phyloP scores from a whole-genome alignment of 2,888 invertebrate species.

The Apodemia hepburni region DNA sequence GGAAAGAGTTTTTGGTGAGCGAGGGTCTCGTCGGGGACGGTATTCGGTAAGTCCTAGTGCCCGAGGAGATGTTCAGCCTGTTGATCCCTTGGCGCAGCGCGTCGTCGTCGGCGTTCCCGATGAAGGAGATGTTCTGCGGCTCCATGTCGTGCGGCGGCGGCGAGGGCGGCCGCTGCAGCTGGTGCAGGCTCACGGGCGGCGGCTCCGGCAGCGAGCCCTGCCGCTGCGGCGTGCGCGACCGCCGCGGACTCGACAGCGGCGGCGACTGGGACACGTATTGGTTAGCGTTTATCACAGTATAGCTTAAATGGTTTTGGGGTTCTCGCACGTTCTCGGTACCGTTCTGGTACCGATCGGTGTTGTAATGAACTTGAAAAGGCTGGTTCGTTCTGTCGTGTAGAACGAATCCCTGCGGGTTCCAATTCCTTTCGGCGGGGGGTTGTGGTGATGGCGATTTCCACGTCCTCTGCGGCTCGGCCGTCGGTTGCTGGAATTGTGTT shows the following conservation, averaged over 20 bases:
- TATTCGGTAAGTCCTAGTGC: slow-evolving; percentile 93
- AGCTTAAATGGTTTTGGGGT: slow-evolving; percentile 76
- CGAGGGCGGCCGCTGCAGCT: slow-evolving; percentile 80
- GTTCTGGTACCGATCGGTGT: slow-evolving; percentile 81
- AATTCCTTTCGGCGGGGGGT: slow-evolving; percentile 53
- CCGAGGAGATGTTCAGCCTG: slow-evolving; percentile 91
- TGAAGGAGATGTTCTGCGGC: slow-evolving; percentile 95
- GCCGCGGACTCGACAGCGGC: slow-evolving; percentile 82
- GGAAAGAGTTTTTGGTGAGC: slow-evolving; percentile 86
- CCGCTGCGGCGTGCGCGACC: slow-evolving; percentile 77
- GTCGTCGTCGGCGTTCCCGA: slow-evolving; percentile 84
- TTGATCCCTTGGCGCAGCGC: slow-evolving; percentile 84
- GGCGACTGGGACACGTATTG: slow-evolving; percentile 78
- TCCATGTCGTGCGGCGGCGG: slow-evolving; percentile 93
- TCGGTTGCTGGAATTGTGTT: slow-evolving; percentile 38
- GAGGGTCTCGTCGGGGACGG: slow-evolving; percentile 92
- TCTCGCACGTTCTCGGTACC: slow-evolving; percentile 80
- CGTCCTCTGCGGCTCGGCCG: slow-evolving; percentile 54
- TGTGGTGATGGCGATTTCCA: slow-evolving; percentile 60
- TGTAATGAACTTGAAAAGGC: slow-evolving; percentile 61
- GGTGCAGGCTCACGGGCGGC: slow-evolving; percentile 74
- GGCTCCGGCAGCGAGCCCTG: slow-evolving; percentile 69
- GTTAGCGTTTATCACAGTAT: slow-evolving; percentile 78
- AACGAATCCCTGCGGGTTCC: slow-evolving; percentile 82
- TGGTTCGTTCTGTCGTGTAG: slow-evolving; percentile 79